Evolutionary conservation across 2,113 vertebrate species (phyloP), one percentile per base, ranked within the genome.

Genomic region (Urocitellus parryii): DNA sequence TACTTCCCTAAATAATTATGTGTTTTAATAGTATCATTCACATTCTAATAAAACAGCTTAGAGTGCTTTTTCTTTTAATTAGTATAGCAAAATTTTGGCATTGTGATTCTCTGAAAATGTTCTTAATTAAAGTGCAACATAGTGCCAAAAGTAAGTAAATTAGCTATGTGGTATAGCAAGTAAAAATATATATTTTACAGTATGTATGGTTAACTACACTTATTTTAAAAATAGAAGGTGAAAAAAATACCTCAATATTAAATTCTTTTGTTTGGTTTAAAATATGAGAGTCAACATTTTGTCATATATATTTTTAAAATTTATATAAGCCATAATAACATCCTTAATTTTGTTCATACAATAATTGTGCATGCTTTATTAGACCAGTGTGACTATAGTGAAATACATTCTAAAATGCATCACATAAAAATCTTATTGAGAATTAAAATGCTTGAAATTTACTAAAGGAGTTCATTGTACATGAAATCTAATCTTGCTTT

Each of bases 61-160:
- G 77, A 96, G 88, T 96, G 98, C 97, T 96, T 98, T 98, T 98
- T 93, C 72, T 98, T 98, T 98, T 98, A 97, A 98, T 98, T 98
- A 97, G 96, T 95, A 97, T 97, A 96, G 86, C 97, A 98, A 98
- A 98, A 96, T 97, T 93, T 96, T 96, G 87, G 94, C 67, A n/a
- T 45, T 97, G 93, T 88, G 93, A n/a, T 7, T 95, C 94, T 96
- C 95, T 82, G 82, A 63, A 98, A 98, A 94, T 34, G 95, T 88
- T 95, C 92, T 97, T 98, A 98, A 98, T 98, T 98, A 98, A 98
- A 98, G 94, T 91, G 14, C 51, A 91, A 90, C 79, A 82, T 39
- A 94, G 91, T 85, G 95, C 95, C 97, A 93, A 97, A 97, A 98
- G 88, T 95, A 95, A 97, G 96, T 92, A 70, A 87, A 78, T 82